Percentiles rank a stretch among this genome's conserved stretches.
Conservation (phyloP, 2,797 vertebrate species). For the Betta splendens region DNA sequence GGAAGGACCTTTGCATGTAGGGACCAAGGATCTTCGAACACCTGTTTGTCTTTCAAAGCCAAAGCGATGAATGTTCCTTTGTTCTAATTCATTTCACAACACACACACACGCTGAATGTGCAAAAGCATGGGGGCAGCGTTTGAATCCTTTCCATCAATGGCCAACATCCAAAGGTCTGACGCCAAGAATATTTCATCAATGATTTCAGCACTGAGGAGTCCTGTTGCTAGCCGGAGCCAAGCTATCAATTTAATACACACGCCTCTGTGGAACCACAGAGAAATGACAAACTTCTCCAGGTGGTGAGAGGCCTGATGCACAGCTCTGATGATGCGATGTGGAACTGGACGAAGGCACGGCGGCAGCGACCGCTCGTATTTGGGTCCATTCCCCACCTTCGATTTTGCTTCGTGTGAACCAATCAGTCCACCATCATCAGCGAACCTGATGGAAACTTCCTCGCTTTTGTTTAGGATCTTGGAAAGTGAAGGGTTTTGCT, state of each 20-base stretch:
- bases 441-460: too few species aligned
- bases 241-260: constrained; percentile 11
- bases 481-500: too few species aligned
- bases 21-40: constrained; percentile 24
- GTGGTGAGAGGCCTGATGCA: constrained; percentile 13
- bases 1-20: neutral
- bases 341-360: neutral
- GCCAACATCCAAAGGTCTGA: constrained; percentile 18
- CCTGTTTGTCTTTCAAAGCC: constrained; percentile 35
- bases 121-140: constrained; percentile 20
- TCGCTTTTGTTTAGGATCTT: too few species aligned
- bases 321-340: constrained; percentile 1
- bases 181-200: constrained; percentile 25
- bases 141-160: constrained; percentile 27
- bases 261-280: constrained; percentile 11
- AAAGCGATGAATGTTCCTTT: constrained; percentile 20
- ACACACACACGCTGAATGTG: constrained; percentile 8
- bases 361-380: neutral
- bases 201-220: constrained; percentile 9
- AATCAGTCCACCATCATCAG: too few species aligned
- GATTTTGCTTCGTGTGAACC: too few species aligned
- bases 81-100: constrained; percentile 31
- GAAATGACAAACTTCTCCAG: constrained; percentile 24
- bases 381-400: too few species aligned
- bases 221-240: constrained; percentile 4